phyloP scores from a whole-genome alignment of 37 sponge, comb jelly and placozoan genomes.

The Cladorhizidae sp. region DNA sequence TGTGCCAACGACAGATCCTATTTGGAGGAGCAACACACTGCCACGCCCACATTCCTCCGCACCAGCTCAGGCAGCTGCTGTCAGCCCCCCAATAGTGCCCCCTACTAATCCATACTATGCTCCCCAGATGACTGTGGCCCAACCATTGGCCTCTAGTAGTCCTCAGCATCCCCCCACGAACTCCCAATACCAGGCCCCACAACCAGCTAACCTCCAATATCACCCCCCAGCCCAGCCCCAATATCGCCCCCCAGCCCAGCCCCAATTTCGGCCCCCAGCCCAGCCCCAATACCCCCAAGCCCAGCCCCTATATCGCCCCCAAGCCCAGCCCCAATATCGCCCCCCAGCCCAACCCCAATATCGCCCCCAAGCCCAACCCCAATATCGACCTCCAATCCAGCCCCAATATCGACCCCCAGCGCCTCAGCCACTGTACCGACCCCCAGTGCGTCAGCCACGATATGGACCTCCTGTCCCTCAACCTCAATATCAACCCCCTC shows the following conservation, averaged over 20 bases:
- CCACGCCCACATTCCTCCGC: not conserved
- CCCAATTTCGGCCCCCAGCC: constrained; percentile 13
- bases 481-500: not conserved
- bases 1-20: not conserved
- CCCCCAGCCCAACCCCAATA: constrained; percentile 4
- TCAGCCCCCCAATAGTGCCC: not conserved
- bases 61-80: not conserved
- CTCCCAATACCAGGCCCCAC: not conserved
- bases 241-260: not conserved
- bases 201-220: not conserved
- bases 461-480: constrained; percentile 1
- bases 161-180: not conserved
- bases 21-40: not conserved
- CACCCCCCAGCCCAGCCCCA: constrained; percentile 3
- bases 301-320: constrained; percentile 16
- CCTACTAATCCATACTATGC: not conserved
- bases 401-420: not conserved
- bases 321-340: not conserved
- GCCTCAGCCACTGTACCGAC: not conserved
- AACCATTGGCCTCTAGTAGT: not conserved
- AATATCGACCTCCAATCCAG: not conserved
- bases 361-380: not conserved
- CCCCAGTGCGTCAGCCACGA: not conserved
- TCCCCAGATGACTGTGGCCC: not conserved
- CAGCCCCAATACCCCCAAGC: constrained; percentile 15